phyloP scores from a whole-genome alignment of 2,888 invertebrate species.

The Standfussiana lucernea region DNA sequence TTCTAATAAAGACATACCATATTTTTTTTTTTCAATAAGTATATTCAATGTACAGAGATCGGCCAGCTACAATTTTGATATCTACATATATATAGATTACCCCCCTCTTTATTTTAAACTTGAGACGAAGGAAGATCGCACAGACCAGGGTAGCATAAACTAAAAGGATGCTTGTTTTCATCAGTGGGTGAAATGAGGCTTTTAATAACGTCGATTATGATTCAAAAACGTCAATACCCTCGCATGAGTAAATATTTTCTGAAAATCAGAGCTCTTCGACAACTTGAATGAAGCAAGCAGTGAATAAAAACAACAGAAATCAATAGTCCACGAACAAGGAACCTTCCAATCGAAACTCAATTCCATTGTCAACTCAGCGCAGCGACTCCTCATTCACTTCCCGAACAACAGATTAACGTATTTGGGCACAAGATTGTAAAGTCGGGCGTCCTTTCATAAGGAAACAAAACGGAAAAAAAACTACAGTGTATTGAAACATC shows the following conservation, averaged over 20 bases:
- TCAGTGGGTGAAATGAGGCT: too few relatives aligned
- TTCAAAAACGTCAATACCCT: not conserved
- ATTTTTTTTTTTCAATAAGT: too few relatives aligned
- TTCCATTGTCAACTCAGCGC: not conserved
- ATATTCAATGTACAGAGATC: too few relatives aligned
- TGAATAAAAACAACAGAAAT: not conserved
- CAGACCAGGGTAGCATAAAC: not conserved
- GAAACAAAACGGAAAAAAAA: conserved; percentile 73
- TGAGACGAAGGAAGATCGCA: not conserved
- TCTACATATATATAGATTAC: too few relatives aligned
- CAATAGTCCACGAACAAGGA: not conserved
- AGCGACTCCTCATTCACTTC: not conserved
- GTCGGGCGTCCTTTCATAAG: conserved; percentile 71
- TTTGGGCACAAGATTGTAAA: conserved; percentile 49
- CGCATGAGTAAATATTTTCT: not conserved
- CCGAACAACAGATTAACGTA: conserved; percentile 29
- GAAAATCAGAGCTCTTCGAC: not conserved
- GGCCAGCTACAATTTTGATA: too few relatives aligned
- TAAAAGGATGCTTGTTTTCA: too few relatives aligned
- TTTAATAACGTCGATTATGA: not conserved
- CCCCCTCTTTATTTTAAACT: not conserved
- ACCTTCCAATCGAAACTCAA: not conserved
- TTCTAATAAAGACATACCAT: too few relatives aligned
- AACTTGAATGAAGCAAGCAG: not conserved
- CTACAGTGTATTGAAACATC: conserved; percentile 87